These are phyloP conservation scores for Stigmatopora argus DNA, from an alignment of 2,113 vertebrate species.

Conservation along the genomic window DNA sequence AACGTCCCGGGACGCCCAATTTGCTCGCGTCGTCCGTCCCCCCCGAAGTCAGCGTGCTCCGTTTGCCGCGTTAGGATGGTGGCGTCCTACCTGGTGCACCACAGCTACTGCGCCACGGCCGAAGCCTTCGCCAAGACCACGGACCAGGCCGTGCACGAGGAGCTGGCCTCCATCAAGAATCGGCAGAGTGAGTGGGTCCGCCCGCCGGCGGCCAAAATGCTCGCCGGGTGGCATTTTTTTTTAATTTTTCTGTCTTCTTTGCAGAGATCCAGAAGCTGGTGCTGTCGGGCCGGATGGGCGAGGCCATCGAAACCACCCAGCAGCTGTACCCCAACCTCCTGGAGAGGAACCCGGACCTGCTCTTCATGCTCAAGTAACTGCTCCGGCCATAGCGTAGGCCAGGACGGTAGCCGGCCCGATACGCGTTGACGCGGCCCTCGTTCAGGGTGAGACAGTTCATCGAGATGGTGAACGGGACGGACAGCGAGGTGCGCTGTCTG, in stretches of 20 bases:
- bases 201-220: not conserved
- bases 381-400: not conserved
- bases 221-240: not conserved
- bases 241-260: constrained; percentile 11
- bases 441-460: constrained; percentile 96
- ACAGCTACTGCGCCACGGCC: constrained; percentile 96
- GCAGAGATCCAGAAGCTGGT: constrained; percentile 99
- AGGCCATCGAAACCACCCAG: constrained; percentile 98
- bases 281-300: constrained; percentile 97
- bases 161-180: constrained; percentile 98
- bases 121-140: constrained; percentile 98
- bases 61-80: constrained; percentile 81
- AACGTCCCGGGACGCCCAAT: too few species aligned
- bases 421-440: too few species aligned
- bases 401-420: too few species aligned
- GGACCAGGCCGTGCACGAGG: constrained; percentile 96
- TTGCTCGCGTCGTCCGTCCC: too few species aligned
- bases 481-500: constrained; percentile 95
- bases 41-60: not conserved
- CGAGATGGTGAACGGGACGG: constrained; percentile 99
- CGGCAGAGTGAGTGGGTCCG: constrained; percentile 85
- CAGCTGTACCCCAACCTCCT: constrained; percentile 96
- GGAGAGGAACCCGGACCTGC: constrained; percentile 96
- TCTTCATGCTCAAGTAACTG: constrained; percentile 97
- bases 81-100: constrained; percentile 96